Evolutionary conservation across 2,113 vertebrate species (phyloP).

Genomic region (Poecilia latipinna): DNA sequence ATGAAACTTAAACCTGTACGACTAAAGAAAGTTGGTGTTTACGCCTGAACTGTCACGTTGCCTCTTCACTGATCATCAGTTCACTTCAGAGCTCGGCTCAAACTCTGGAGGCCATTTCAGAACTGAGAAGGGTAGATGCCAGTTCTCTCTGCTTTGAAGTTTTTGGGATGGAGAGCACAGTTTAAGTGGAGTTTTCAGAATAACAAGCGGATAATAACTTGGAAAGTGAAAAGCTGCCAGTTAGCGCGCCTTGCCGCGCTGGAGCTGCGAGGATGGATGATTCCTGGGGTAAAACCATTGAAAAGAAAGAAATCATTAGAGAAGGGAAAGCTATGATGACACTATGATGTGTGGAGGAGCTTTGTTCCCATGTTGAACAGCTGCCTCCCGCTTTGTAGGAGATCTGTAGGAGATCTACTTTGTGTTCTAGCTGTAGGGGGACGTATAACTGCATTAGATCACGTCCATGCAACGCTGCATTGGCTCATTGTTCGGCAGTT

Average conservation of each 20-base stretch:
- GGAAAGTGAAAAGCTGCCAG: neutral
- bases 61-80: neutral
- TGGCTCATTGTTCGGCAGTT: neutral
- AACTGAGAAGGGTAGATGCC: neutral
- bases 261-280: neutral
- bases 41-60: neutral
- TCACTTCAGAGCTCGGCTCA: neutral
- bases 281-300: neutral
- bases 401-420: too few species aligned
- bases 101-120: neutral
- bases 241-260: neutral
- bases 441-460: too few species aligned
- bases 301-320: neutral
- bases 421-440: too few species aligned
- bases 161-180: neutral
- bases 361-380: neutral
- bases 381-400: too few species aligned
- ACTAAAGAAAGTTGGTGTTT: neutral
- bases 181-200: neutral
- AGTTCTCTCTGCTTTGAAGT: neutral
- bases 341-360: neutral
- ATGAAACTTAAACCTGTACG: neutral
- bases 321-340: neutral
- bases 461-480: too few species aligned
- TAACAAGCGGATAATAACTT: neutral